Evolutionary conservation across 2,888 invertebrate genomes (phyloP), one percentile per base, ranked within the genome.

Genomic region (Branchipolynoe longqiensis): DNA sequence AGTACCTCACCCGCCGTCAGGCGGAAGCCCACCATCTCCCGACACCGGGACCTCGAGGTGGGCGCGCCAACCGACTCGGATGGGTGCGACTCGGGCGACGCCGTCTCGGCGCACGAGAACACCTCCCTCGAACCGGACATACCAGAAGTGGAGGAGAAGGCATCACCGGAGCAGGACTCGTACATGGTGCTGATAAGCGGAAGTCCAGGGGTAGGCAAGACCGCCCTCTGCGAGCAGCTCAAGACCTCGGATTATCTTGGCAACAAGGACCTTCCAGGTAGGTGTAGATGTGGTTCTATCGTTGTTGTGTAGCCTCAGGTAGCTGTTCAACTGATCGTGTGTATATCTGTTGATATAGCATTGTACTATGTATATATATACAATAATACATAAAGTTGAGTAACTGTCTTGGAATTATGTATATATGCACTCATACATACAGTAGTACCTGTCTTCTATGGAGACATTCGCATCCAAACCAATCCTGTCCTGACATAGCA

Each of bases 221-320:
- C 96, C n/a, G 95, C 96, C 25, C 94, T 96, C 88, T 95, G 95
- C 18, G 95, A 95, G 88, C 96, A 96, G 93, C 96, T 96, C 92
- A 95, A 96, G 91, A 96, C 96, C 85, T 96, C 96, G 87, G 96
- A 96, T 91, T 96, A 95, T 91, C 95, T 96, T 90, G 96, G 95
- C 91, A 84, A 84, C 64, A 69, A 31, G 31, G 84, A 83, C 69
- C 22, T n/a, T 2, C 69, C 69, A 69, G 69, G 69, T 69, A 36
- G 22, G 69, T 18, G 1, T n/a, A n/a, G n/a, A n/a, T n/a, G n/a
- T n/a, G n/a, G n/a, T n/a, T n/a, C n/a, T n/a, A n/a, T n/a, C n/a
- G n/a, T n/a, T n/a, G n/a, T n/a, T n/a, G n/a, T n/a, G n/a, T n/a
- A n/a, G n/a, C n/a, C n/a, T n/a, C n/a, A n/a, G n/a, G n/a, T n/a